Base-by-base conservation (phyloP, 2,797 vertebrate species). In the Macrochelys suwanniensis region DNA sequence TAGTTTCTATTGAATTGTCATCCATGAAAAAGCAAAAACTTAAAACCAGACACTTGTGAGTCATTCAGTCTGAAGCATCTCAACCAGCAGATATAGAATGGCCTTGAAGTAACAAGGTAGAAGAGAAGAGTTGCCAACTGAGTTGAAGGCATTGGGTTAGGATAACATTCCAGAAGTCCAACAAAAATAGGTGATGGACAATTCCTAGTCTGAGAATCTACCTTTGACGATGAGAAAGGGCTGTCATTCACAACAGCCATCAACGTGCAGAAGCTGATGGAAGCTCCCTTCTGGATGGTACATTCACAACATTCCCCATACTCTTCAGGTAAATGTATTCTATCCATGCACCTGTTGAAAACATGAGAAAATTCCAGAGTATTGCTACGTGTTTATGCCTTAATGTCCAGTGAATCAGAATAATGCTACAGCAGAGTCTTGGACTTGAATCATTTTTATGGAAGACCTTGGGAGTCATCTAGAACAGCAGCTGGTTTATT, bases 281-380 rank as follows among this genome's bases (percentile, higher is more conserved):
- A 97, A 98, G 97, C 97, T 98, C 96, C 97, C 97, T 97, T 98
- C 97, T 96, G 95, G 97, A 96, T 97, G 97, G 94, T 88, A 95
- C 93, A 97, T 94, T 97, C 97, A 97, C 94, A 97, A 96, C 96
- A 97, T 95, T 97, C 91, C 95, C 96, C 97, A 97, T 95, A 97
- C 59, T 98, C 97, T 97, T 98, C 97, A 96, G 97, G 97, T 95
- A 97, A 97, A 97, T 97, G 97, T 95, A 97, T 95, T 97, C 89
- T 98, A 97, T 97, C 97, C 97, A 97, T 97, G 97, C 94, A 97
- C 97, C 97, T 97, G 97, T 98, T 98, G 97, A 97, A 97, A 96
- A 98, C 97, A 98, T 97, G 96, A 98, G 97, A 97, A 98, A 98
- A 98, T 97, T 97, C 97, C 97, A 98, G 89, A 98, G 97, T 98